Conservation (phyloP, 2,888 invertebrate genomes). For the Tenodera sinensis region DNA sequence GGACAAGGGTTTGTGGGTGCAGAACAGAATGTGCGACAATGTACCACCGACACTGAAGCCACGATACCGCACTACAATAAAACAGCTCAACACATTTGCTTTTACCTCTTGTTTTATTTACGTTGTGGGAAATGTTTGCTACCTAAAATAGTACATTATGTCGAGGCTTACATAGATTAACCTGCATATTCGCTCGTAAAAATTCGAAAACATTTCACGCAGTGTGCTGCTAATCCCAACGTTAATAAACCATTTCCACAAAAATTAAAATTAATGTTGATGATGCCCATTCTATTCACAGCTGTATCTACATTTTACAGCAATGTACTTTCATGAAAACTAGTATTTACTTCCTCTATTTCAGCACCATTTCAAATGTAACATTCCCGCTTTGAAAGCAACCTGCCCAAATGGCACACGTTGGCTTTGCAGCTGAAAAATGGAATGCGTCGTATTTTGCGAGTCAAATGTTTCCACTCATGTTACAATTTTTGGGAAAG, state of each 20-base stretch:
- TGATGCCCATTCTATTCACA: background rate
- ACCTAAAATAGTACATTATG: background rate
- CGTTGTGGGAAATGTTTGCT: background rate
- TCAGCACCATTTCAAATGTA: background rate
- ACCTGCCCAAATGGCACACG: no score
- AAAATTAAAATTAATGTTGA: background rate
- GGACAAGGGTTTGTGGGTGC: background rate
- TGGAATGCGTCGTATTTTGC: no score
- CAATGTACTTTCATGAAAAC: background rate
- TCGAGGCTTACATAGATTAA: background rate
- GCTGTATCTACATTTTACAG: background rate
- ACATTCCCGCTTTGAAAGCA: background rate
- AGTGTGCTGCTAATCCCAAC: background rate
- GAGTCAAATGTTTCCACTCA: no score
- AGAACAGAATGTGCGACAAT: background rate
- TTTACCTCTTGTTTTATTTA: background rate
- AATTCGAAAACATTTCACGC: background rate
- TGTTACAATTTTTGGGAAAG: no score
- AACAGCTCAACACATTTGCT: background rate
- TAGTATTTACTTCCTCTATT: background rate
- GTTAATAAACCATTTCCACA: background rate
- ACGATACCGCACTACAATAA: background rate
- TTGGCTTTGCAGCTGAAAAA: no score
- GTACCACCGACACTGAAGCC: background rate
- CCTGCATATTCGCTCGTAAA: background rate